phyloP scores from a whole-genome alignment of 2,888 invertebrate genomes.

The Metacarcinus magister region DNA sequence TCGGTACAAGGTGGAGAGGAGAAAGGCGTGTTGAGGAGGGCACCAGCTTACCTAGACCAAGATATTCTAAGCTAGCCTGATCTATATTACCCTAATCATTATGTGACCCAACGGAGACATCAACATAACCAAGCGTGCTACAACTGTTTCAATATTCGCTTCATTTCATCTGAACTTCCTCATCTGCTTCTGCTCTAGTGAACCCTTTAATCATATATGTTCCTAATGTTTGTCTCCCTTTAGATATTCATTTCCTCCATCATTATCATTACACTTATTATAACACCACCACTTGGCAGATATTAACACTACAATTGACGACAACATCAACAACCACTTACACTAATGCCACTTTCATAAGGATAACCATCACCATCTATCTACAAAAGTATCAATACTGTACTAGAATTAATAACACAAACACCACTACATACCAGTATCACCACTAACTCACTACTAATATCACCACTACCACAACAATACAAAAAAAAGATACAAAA shows the following conservation, averaged over 20 bases:
- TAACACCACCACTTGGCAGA: neutral
- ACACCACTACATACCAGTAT: too few relatives aligned
- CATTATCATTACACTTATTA: neutral
- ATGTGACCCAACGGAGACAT: neutral
- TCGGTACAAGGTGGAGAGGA: too few relatives aligned
- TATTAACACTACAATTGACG: neutral
- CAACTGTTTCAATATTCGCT: neutral
- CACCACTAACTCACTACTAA: neutral
- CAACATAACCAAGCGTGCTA: neutral
- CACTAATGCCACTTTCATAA: too few relatives aligned
- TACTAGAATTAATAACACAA: too few relatives aligned
- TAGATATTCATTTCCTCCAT: neutral
- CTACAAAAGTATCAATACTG: too few relatives aligned
- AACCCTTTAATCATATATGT: neutral
- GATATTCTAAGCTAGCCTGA: neutral
- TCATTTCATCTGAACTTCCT: neutral
- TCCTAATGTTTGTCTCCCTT: neutral
- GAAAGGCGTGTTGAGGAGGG: too few relatives aligned
- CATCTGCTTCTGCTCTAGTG: neutral
- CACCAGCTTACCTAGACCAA: neutral
- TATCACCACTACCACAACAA: neutral
- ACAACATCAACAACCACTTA: neutral
- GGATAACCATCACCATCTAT: too few relatives aligned
- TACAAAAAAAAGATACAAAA: neutral
- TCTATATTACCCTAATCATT: neutral